Percentiles rank a stretch among this genome's conserved stretches.
Conservation (phyloP, 30 jellyfish, hydroid and myxozoan genomes). For the Hydractinia echinata region DNA sequence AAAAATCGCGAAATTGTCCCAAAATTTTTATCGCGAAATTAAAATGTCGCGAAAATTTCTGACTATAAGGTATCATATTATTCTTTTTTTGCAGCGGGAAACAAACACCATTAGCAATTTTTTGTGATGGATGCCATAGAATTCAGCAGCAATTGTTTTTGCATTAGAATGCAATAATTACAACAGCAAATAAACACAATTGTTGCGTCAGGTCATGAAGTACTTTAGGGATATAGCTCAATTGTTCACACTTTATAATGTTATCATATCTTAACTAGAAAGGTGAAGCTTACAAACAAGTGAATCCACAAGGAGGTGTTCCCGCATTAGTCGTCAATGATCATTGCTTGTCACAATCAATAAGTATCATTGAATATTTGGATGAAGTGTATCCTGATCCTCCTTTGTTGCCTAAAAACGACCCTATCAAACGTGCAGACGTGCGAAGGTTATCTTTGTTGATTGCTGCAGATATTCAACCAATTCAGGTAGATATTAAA, state of each 20-base stretch:
- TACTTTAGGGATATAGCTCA: neutral
- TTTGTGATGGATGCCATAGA: too few relatives aligned
- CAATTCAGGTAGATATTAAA: slow-evolving; percentile 63
- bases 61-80: too few relatives aligned
- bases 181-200: neutral
- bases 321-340: slow-evolving; percentile 78
- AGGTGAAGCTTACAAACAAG: slow-evolving; percentile 49
- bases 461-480: slow-evolving; percentile 95
- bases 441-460: slow-evolving; percentile 63
- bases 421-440: slow-evolving; percentile 57
- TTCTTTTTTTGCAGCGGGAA: too few relatives aligned
- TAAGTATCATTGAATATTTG: slow-evolving; percentile 73
- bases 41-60: too few relatives aligned
- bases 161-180: too few relatives aligned
- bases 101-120: too few relatives aligned
- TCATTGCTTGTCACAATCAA: slow-evolving; percentile 70
- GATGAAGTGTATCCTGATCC: slow-evolving; percentile 78
- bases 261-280: slow-evolving; percentile 34
- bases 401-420: slow-evolving; percentile 62
- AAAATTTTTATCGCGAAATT: too few relatives aligned
- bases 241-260: too few relatives aligned
- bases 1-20: too few relatives aligned
- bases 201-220: neutral
- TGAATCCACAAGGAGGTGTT: slow-evolving; percentile 72
- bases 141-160: too few relatives aligned